Percentiles rank a stretch among this genome's conserved stretches.
Conservation (phyloP, 2,797 vertebrate species). For the Phataginus tetradactyla region DNA sequence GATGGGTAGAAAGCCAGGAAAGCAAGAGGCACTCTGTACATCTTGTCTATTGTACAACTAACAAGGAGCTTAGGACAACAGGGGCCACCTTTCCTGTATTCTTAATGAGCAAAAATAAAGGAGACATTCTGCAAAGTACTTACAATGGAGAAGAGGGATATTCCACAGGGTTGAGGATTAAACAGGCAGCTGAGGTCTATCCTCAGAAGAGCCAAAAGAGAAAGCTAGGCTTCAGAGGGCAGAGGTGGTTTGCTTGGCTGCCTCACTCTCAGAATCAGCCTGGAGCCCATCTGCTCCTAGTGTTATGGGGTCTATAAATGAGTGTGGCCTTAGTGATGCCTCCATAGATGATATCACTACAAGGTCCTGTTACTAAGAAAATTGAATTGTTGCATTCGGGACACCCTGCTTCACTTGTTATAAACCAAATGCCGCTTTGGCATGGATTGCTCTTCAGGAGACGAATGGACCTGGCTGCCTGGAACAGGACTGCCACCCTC, state of each 20-base stretch:
- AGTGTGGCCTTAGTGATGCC: neutral
- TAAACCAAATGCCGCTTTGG: neutral
- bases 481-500: neutral
- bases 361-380: neutral
- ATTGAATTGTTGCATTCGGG: neutral
- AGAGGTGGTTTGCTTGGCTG: neutral
- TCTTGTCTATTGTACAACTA: neutral
- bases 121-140: neutral
- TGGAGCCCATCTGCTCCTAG: neutral
- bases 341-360: neutral
- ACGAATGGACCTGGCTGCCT: neutral
- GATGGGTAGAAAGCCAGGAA: neutral
- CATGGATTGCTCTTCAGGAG: neutral
- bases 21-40: neutral
- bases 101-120: neutral
- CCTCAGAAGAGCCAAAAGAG: neutral
- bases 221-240: neutral
- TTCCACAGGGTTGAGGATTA: neutral
- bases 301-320: neutral
- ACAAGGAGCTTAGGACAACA: neutral
- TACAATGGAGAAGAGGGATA: neutral
- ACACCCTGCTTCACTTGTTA: neutral
- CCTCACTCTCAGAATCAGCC: no score
- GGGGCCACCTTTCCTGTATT: neutral
- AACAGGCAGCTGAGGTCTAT: neutral